Conservation (phyloP, 1,140 invertebrate species). For the Papilio glaucus region DNA sequence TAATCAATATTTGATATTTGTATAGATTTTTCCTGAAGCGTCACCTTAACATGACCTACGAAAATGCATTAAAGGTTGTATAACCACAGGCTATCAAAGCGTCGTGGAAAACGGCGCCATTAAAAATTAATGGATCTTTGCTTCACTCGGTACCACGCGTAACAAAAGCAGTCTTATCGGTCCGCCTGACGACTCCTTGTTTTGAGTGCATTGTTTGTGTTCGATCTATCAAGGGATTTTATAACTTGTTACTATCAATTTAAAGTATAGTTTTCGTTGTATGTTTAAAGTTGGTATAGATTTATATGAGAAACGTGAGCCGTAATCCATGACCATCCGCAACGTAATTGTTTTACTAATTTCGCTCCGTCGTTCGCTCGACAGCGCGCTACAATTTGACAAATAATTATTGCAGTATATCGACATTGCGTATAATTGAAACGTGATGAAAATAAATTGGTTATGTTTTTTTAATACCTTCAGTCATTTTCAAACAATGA, state of each 20-base stretch:
- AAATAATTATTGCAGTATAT: conserved; percentile 3
- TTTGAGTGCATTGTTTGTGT: conserved; percentile 35
- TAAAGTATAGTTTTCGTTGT: conserved; percentile 24
- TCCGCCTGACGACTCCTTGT: background rate
- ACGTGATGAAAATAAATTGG: conserved; percentile 9
- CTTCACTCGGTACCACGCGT: background rate
- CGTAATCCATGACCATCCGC: conserved; percentile 50
- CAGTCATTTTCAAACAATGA: background rate
- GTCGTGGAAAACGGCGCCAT: background rate
- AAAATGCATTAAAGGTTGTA: background rate
- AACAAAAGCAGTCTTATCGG: conserved; percentile 27
- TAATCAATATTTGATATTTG: background rate
- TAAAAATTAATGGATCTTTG: conserved; percentile 23
- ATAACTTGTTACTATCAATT: background rate
- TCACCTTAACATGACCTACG: conserved; percentile 31
- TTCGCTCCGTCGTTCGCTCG: background rate
- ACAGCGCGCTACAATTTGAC: background rate
- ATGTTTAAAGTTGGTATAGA: conserved; percentile 40
- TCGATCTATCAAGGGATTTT: background rate
- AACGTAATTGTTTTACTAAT: conserved; percentile 43
- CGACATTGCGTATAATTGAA: background rate
- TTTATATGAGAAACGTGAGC: conserved; percentile 50
- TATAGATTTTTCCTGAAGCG: background rate
- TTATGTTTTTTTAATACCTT: background rate
- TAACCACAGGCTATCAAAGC: background rate